Evolutionary conservation across 2,113 vertebrate species (phyloP), one percentile per base, ranked within the genome.

Genomic region (Mola mola): DNA sequence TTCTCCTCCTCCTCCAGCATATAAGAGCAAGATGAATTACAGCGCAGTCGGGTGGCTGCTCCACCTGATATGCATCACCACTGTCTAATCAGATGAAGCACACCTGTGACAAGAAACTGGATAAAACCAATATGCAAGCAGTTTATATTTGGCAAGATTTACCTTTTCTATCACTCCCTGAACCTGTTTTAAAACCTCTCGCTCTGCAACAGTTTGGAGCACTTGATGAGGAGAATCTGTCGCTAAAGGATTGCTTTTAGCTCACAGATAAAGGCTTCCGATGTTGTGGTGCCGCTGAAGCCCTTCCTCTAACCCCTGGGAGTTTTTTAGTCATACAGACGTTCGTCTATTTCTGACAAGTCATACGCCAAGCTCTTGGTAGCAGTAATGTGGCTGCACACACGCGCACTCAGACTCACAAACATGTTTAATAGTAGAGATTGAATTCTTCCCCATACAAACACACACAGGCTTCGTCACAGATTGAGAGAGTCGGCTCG

Each of bases 271-370:
- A 84, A 87, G 81, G 60, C 53, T 84, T 72, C 67, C 72, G 48
- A 80, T 85, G 84, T 79, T 81, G 78, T 74, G 74, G 53, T 77
- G 65, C 70, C 8, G 41, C 72, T 66, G 65, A 69, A 34, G 26
- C 57, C 61, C 38, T 25, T 37, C 41, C 67, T 50, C 70, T 52
- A 53, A 79, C 84, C 83, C 78, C 66, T 79, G 75, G 76, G 87
- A 90, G 79, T 86, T 81, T 87, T 91, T 87, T 86, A 86, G 79
- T 82, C 67, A 75, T 79, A 80, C 55, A 79, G 67, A 87, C 87
- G 89, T 91, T 91, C 83, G 84, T 93, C 88, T 91, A 69, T 59
- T 68, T 83, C 69, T 90, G 88, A 88, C 86, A 88, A 84, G 66
- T 82, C 77, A 83, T 85, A 83, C 74, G 61, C 71, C 66, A 72